Evolutionary conservation across 2,888 invertebrate genomes (phyloP), one percentile per base, ranked within the genome.

Genomic region (Stenchaetothrips biformis): DNA sequence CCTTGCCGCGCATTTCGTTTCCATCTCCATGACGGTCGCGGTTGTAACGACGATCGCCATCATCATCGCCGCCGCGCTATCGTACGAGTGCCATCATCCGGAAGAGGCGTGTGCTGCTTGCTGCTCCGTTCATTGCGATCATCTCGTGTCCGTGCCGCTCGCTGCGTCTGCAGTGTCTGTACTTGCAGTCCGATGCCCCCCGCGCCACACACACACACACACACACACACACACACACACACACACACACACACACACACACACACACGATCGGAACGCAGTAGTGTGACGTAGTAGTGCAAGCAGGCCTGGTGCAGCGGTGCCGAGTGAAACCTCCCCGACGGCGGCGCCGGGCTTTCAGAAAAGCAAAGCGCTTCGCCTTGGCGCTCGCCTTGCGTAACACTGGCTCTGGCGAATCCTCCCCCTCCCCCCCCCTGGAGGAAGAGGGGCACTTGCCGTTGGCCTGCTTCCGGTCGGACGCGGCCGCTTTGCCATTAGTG

Each of bases 111-210:
- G 37, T 37, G 37, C 37, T 1, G 37, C 37, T 1, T 37, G 37
- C 37, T 37, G 37, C 37, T 37, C 37, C 37, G 37, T 37, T 37
- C 37, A 37, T 37, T 37, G 37, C 13, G 16, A 53, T 53, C 53
- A 53, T 53, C 53, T 13, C 53, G 53, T 13, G 13, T 16, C 53
- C 16, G 53, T 53, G 53, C 53, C 53, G 13, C 16, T 11, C 16
- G 53, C 53, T 16, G 53, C 16, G 11, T 53, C 16, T 16, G 53
- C 53, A 16, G 53, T 53, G 53, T 53, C 59, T 59, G 13, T 13
- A 18, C 13, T 59, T 59, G 59, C 59, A 59, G 59, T 59, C 59
- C 59, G 59, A 59, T 59, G 59, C 59, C 59, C 59, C 59, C 59
- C 37, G 37, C 37, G 37, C 37, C 37, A 37, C 18, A 18, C 59